Evolutionary conservation across 2,888 invertebrate genomes (phyloP).

Genomic region (Liopterus haemorrhoidalis): DNA sequence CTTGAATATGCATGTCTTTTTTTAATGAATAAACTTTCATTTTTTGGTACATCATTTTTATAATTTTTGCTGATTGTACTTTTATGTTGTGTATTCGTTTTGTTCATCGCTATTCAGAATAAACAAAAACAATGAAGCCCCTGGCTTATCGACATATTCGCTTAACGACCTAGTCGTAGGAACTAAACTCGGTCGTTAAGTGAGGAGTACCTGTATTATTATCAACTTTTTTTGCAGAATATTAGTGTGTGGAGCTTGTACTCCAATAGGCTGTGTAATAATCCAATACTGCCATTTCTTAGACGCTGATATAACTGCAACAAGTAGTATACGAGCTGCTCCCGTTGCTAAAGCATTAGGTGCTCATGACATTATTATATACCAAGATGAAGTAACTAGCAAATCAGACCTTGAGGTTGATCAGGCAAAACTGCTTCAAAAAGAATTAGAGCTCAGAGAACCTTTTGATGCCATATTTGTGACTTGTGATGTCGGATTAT

Average conservation of each 20-base stretch:
- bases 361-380: slow-evolving; percentile 49
- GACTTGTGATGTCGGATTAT: slow-evolving; percentile 36
- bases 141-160: too few species aligned
- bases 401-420: slow-evolving; percentile 22
- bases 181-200: too few species aligned
- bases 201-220: too few species aligned
- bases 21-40: too few species aligned
- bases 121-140: too few species aligned
- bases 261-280: slow-evolving; percentile 55
- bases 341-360: slow-evolving; percentile 53
- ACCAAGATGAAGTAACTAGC: slow-evolving; percentile 34
- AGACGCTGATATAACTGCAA: slow-evolving; percentile 52
- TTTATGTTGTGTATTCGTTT: slow-evolving; percentile 3
- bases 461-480: slow-evolving; percentile 41
- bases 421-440: slow-evolving; percentile 27
- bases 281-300: slow-evolving; percentile 53
- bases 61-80: too few species aligned
- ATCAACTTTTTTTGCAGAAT: slow-evolving; percentile 42
- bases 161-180: too few species aligned
- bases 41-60: too few species aligned
- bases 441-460: slow-evolving; percentile 39
- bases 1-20: too few species aligned
- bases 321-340: slow-evolving; percentile 49
- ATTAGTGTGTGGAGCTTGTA: slow-evolving; percentile 53
- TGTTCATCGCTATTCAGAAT: too few species aligned